Percentiles rank a stretch among this genome's conserved stretches.
Evolutionary conservation across 1,140 invertebrate genomes (phyloP).

Genomic region (Caenorhabditis latens): DNA sequence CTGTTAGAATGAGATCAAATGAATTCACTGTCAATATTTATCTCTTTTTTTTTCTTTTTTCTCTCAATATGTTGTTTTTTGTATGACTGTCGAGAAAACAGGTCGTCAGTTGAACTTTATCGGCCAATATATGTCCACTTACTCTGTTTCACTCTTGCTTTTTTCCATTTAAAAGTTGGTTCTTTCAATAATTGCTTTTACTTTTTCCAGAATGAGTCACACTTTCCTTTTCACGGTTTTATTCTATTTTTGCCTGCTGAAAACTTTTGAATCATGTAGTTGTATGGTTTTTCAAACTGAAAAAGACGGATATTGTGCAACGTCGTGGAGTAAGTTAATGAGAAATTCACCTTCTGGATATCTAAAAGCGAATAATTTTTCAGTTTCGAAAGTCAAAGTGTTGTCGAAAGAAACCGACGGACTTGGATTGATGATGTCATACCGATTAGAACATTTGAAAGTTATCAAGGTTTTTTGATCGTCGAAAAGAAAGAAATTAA

Average conservation of each 20-base stretch:
- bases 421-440: slow-evolving; percentile 34
- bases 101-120: slow-evolving; percentile 7
- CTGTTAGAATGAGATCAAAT: neutral
- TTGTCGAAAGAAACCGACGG: slow-evolving; percentile 13
- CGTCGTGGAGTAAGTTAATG: slow-evolving; percentile 17
- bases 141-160: neutral
- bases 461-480: slow-evolving; percentile 1
- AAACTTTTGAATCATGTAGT: neutral
- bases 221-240: neutral
- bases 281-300: slow-evolving; percentile 9
- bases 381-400: slow-evolving; percentile 44
- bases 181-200: neutral
- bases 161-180: neutral
- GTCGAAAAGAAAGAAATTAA: neutral
- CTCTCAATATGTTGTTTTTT: neutral
- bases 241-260: neutral
- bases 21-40: slow-evolving; percentile 1
- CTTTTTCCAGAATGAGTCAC: slow-evolving; percentile 9
- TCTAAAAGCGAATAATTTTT: neutral
- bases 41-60: slow-evolving; percentile 26
- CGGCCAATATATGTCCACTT: neutral
- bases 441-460: slow-evolving; percentile 33
- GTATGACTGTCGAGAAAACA: neutral
- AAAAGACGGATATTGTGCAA: slow-evolving; percentile 31
- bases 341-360: neutral